Evolutionary conservation across 2,888 invertebrate genomes (phyloP).

Genomic region (Epicampocera succincta): DNA sequence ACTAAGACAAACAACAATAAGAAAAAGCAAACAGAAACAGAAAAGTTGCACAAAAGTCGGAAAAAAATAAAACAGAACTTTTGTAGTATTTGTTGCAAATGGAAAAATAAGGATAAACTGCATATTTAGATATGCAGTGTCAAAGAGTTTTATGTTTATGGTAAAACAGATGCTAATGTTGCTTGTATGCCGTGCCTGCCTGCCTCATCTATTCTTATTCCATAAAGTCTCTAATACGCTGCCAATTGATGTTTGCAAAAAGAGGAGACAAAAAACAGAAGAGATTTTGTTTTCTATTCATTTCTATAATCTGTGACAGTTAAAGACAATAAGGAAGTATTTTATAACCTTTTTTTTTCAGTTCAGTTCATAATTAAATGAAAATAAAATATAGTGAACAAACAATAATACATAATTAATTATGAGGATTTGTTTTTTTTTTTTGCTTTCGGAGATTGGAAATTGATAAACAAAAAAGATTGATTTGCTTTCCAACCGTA

Average conservation of each 20-base stretch:
- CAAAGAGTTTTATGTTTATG: constrained; percentile 68
- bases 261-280: constrained; percentile 14
- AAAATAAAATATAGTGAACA: constrained; percentile 11
- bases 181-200: constrained; percentile 23
- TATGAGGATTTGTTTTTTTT: constrained; percentile 41
- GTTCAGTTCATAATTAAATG: constrained; percentile 13
- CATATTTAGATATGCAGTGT: constrained; percentile 70
- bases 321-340: constrained; percentile 67
- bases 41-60: constrained; percentile 35
- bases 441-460: constrained; percentile 36
- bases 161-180: constrained; percentile 67
- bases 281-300: constrained; percentile 11
- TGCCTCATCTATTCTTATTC: background rate
- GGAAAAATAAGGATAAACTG: constrained; percentile 61
- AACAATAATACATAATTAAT: constrained; percentile 63
- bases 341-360: constrained; percentile 24
- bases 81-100: constrained; percentile 12
- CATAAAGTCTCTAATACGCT: constrained; percentile 30
- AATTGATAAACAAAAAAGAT: constrained; percentile 50
- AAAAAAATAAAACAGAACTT: constrained; percentile 1
- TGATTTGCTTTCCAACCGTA: constrained; percentile 41
- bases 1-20: constrained; percentile 19
- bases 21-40: constrained; percentile 6
- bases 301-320: constrained; percentile 62
- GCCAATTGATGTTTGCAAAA: constrained; percentile 3